These are phyloP conservation scores for Euphonia xanthogaster DNA, from an alignment of 2,797 vertebrate species.

Conservation along the genomic window DNA sequence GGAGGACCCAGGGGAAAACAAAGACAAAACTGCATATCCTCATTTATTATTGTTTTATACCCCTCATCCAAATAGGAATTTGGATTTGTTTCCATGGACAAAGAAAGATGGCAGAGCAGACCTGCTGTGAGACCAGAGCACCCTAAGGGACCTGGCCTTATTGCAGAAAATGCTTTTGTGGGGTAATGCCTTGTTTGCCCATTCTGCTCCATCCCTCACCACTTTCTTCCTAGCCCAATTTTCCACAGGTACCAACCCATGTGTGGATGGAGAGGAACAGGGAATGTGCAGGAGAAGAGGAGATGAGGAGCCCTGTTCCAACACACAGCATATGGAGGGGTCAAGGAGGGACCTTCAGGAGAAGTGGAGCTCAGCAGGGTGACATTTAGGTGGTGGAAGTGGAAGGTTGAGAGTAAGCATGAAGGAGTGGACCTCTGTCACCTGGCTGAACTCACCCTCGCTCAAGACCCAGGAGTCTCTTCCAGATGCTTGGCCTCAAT, in stretches of 20 bases:
- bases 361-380: neutral
- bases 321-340: accelerated
- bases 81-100: neutral
- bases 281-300: neutral
- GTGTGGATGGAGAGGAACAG: neutral
- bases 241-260: neutral
- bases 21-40: neutral
- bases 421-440: neutral
- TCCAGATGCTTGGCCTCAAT: neutral
- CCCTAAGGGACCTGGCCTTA: neutral
- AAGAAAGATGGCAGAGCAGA: neutral
- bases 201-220: neutral
- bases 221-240: neutral
- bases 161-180: neutral
- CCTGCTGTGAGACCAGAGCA: neutral
- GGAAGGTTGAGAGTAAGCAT: neutral
- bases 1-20: neutral
- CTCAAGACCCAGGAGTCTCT: neutral
- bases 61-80: neutral
- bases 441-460: neutral
- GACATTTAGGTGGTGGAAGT: neutral
- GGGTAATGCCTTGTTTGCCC: neutral
- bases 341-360: neutral
- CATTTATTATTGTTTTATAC: neutral
- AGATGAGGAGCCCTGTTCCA: neutral